Percentiles rank a stretch among this genome's conserved stretches.
Evolutionary conservation across 2,113 vertebrate species (phyloP).

Genomic region (Tachycineta bicolor): DNA sequence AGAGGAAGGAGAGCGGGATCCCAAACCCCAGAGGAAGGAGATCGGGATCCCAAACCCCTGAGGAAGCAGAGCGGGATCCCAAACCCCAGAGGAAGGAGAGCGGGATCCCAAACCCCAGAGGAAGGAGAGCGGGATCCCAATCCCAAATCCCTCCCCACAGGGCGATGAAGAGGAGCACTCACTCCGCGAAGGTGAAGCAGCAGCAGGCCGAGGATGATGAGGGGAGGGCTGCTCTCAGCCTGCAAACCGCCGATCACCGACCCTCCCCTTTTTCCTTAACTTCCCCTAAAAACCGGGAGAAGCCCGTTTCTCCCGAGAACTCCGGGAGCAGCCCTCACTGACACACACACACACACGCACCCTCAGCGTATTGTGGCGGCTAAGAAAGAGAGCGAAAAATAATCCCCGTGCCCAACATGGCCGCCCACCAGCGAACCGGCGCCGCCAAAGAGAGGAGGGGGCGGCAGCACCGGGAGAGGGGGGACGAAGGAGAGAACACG

Average conservation of each 20-base stretch:
- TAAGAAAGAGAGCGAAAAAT: constrained; percentile 31
- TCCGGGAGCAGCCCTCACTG: neutral
- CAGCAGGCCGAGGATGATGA: neutral
- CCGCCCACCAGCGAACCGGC: constrained; percentile 43
- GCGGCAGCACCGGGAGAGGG: neutral
- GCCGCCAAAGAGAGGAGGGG: neutral
- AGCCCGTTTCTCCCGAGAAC: neutral
- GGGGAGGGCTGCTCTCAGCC: neutral
- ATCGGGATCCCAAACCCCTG: neutral
- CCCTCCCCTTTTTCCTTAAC: neutral
- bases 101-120: too few relatives aligned
- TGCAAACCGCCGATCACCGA: neutral
- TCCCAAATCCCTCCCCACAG: neutral
- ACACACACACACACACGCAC: too few relatives aligned
- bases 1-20: neutral
- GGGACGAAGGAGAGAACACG: neutral
- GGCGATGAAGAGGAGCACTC: neutral
- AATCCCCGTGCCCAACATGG: constrained; percentile 77
- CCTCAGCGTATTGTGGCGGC: neutral
- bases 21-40: neutral
- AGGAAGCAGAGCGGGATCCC: too few relatives aligned
- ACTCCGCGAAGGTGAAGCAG: neutral
- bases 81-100: too few relatives aligned
- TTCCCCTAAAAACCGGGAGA: neutral
- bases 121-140: too few relatives aligned